Evolutionary conservation across 2,888 invertebrate species (phyloP), one percentile per base, ranked within the genome.

Genomic region (Troides oblongomaculatus): DNA sequence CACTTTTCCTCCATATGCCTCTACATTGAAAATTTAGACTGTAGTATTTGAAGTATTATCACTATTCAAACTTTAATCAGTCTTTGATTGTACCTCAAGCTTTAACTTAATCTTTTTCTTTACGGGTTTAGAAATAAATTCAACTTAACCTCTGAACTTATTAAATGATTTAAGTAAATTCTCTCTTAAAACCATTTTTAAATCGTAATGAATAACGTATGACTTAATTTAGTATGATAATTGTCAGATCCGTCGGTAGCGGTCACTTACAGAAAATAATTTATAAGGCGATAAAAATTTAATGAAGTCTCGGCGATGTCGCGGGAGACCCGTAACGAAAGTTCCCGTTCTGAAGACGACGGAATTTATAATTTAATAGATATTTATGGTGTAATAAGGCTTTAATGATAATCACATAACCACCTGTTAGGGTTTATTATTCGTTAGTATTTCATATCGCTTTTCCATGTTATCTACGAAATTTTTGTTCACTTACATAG

Each of bases 261-360:
- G 67, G 70, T 64, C 56, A 57, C 57, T 70, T 60, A 57, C 12
- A 4, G 56, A 46, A 67, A 71, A 71, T 71, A 67, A 71, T 67
- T 71, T 71, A 71, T 64, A 64, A 64, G 61, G 57, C 58, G 67
- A 64, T 62, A 57, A 71, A 66, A 71, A 67, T 71, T 67, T 71
- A 67, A 71, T 68, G 67, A 67, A 64, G 61, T 57, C 57, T 59
- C 57, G 14, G 6, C 64, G 60, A n/a, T 61, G 62, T 58, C 62
- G 43, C 50, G 53, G 62, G 50, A 64, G 67, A 64, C 57, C 14
- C 21, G 62, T 14, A 12, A 50, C 23, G 10, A 50, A 17, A 30
- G 46, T 58, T 59, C 59, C 36, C 63, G 21, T 60, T 56, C 66
- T 21, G 23, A 30, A 53, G 43, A 23, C 36, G 66, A 59, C 58